Base-by-base conservation (phyloP, 2,797 vertebrate species). In the Gastrophryne carolinensis region DNA sequence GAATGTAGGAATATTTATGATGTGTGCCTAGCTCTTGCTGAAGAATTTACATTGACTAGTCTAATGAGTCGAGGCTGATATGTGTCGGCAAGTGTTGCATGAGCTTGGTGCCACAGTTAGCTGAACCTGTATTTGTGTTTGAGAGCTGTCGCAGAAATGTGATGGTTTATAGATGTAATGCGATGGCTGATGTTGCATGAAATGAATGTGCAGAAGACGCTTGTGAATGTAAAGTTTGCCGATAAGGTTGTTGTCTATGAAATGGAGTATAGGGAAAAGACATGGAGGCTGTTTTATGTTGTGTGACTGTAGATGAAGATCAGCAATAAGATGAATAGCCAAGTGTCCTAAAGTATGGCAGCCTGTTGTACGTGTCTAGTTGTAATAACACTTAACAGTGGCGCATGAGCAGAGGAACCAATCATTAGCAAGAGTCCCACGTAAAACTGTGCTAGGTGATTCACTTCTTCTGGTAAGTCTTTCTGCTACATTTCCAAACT, bases 231-330 rank as follows among this genome's bases (percentile, higher is more conserved):
- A 54, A 63, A 70, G 66, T 70, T 70, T 76, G 74, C 37, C 32
- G 74, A 76, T 76, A 76, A 63, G 66, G 74, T 54, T 68, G 64
- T 68, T 75, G 73, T 70, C 66, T 62, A 70, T 76, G 74, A 70
- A 70, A 70, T 76, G 65, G 70, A 70, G 74, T 70, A 58, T 70
- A 76, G 30, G 47, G 35, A 67, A 47, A 37, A 47, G 65, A 68
- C 41, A 69, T 68, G 56, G 64, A 62, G 34, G 19, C 37, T 70
- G 66, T 47, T 76, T 76, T 76, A 70, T 70, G 65, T 61, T 56
- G 35, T 69, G 72, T 50, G 63, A 67, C 64, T 67, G 73, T 56
- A 68, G 62, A 66, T 49, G 56, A 26, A 54, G 53, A 75, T 73
- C 24, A 61, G 30, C 24, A 53, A 39, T 50, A 52, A 58, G 54